Evolutionary conservation across 1,140 invertebrate genomes (phyloP).

Genomic region (Pseudobourletiella spinata): DNA sequence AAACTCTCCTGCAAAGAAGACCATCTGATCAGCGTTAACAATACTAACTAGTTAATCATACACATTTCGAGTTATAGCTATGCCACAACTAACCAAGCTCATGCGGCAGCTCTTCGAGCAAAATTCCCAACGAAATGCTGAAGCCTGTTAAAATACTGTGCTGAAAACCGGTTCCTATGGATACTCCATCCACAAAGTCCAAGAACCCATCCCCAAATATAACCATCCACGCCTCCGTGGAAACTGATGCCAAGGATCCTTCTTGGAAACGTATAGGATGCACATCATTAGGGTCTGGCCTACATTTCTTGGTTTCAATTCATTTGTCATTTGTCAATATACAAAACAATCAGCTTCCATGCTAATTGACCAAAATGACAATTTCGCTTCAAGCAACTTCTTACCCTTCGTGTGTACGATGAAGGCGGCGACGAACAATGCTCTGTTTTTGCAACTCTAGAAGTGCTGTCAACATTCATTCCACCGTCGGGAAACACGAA

Average conservation of each 20-base stretch:
- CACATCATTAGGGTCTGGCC: conserved; percentile 31
- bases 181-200: conserved; percentile 62
- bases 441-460: too few relatives aligned
- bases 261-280: conserved; percentile 33
- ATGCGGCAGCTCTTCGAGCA: conserved; percentile 64
- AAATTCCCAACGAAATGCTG: conserved; percentile 56
- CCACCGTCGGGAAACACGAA: too few relatives aligned
- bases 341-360: background rate
- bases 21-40: too few relatives aligned
- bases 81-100: conserved; percentile 57
- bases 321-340: background rate
- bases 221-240: conserved; percentile 62
- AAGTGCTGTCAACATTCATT: too few relatives aligned
- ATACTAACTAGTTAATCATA: background rate
- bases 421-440: too few relatives aligned
- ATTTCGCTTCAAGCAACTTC: background rate
- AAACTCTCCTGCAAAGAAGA: conserved; percentile 59
- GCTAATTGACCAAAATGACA: background rate
- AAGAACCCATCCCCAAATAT: conserved; percentile 63
- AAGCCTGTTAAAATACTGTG: conserved; percentile 49
- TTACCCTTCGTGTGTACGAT: background rate
- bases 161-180: conserved; percentile 59
- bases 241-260: conserved; percentile 41
- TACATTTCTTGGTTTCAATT: conserved; percentile 29
- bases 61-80: too few relatives aligned